phyloP scores from a whole-genome alignment of 1,140 invertebrate genomes.

The Saxidomus purpurata region DNA sequence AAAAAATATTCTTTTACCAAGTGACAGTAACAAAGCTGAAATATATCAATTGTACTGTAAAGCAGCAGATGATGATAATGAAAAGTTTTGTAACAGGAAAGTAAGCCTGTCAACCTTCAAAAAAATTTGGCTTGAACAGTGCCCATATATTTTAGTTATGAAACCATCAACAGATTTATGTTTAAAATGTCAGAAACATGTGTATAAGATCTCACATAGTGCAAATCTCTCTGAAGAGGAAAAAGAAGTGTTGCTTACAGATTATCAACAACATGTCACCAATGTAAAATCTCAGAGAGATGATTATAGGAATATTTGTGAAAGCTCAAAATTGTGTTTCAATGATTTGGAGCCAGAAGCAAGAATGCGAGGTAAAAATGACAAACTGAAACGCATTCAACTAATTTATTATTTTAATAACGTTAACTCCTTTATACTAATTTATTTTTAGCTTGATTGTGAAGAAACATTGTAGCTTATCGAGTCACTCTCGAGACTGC shows the following conservation, averaged over 20 bases:
- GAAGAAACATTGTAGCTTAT: no score
- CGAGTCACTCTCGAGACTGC: no score
- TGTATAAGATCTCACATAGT: background rate
- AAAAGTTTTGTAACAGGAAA: background rate
- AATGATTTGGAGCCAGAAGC: background rate
- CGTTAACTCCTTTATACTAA: no score
- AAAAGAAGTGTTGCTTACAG: background rate
- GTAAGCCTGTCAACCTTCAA: background rate
- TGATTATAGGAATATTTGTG: background rate
- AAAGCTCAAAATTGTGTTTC: background rate
- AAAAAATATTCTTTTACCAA: background rate
- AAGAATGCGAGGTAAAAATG: background rate
- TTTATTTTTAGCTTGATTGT: no score
- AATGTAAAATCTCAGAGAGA: background rate
- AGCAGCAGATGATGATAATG: background rate
- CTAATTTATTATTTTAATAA: no score
- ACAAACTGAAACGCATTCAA: no score
- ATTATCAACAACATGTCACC: background rate
- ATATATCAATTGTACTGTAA: background rate
- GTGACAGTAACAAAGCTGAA: background rate
- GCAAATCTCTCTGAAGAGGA: background rate
- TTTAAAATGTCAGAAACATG: background rate
- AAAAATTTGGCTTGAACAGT: background rate
- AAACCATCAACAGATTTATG: background rate
- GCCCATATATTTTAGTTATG: background rate